Evolutionary conservation across 2,797 vertebrate species (phyloP).

Genomic region (Phataginus tetradactyla): DNA sequence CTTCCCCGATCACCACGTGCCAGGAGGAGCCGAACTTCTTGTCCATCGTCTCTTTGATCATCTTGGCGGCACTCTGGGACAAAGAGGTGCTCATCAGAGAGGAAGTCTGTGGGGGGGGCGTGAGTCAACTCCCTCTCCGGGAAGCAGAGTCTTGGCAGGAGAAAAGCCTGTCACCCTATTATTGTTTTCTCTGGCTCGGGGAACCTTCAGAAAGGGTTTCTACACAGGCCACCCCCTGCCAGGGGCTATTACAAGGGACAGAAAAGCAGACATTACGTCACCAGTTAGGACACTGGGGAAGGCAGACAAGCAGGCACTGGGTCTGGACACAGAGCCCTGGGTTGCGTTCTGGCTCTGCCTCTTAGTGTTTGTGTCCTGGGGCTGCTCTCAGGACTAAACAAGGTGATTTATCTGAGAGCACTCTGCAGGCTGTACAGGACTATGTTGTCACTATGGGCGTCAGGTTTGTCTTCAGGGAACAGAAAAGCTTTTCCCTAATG

Average conservation of each 20-base stretch:
- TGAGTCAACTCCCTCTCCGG: accelerated
- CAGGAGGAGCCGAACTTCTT: conserved; percentile 99
- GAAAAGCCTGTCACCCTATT: background rate
- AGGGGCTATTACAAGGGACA: background rate
- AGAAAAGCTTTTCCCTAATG: background rate
- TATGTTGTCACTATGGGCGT: accelerated
- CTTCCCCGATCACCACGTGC: conserved; percentile 98
- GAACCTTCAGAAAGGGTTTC: background rate
- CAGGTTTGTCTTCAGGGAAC: background rate
- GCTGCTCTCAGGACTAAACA: accelerated
- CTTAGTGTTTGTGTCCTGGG: accelerated
- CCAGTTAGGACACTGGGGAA: accelerated
- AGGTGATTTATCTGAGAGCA: accelerated
- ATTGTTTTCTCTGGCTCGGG: background rate
- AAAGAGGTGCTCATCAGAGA: background rate
- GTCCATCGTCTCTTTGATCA: conserved; percentile 99
- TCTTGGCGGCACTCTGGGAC: conserved; percentile 92
- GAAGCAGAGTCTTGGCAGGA: background rate
- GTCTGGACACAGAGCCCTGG: background rate
- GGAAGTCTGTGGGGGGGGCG: accelerated
- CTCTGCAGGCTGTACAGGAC: accelerated
- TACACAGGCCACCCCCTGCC: background rate
- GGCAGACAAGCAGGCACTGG: accelerated
- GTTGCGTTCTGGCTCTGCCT: background rate
- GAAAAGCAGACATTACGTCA: background rate